A percentile compares a stretch with the other conserved stretches of the same genome.
These are phyloP conservation scores for Taenioides sp. DNA, from an alignment of 2,797 vertebrate genomes.

Conservation along the genomic window DNA sequence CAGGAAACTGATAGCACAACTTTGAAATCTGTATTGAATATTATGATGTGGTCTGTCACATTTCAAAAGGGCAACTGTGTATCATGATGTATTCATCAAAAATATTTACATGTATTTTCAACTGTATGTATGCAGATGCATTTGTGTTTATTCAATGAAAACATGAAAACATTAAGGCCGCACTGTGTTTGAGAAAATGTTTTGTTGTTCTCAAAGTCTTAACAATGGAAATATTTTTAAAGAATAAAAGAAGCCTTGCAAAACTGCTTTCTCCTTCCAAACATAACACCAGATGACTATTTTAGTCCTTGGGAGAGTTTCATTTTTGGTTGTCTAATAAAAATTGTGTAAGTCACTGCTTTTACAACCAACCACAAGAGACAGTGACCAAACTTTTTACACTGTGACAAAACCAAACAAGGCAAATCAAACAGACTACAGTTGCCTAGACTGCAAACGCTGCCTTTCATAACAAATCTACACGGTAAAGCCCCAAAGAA, in stretches of 20 bases:
- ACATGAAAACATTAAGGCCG: slow-evolving; percentile 57
- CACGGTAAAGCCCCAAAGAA: background rate
- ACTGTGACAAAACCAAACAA: background rate
- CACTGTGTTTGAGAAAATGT: slow-evolving; percentile 66
- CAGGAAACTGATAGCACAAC: slow-evolving; percentile 67
- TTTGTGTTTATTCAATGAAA: slow-evolving; percentile 70
- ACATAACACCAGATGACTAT: slow-evolving; percentile 12
- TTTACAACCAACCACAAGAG: background rate
- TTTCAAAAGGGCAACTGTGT: slow-evolving; percentile 70
- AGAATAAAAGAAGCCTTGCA: slow-evolving; percentile 71
- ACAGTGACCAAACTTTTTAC: background rate
- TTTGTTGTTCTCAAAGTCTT: slow-evolving; percentile 68
- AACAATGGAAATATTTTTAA: slow-evolving; percentile 70
- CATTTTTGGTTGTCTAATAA: background rate
- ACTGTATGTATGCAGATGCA: slow-evolving; percentile 74
- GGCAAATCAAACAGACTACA: background rate
- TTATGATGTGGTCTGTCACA: slow-evolving; percentile 59
- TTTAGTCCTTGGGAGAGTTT: background rate
- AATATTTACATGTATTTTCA: slow-evolving; percentile 73
- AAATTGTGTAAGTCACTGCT: background rate
- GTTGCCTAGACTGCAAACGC: background rate
- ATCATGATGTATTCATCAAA: slow-evolving; percentile 69
- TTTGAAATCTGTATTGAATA: slow-evolving; percentile 60
- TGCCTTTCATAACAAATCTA: background rate
- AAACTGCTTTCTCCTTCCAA: slow-evolving; percentile 24